phyloP scores from a whole-genome alignment of 2,113 vertebrate genomes.

The Cyprinodon brontotheroides region DNA sequence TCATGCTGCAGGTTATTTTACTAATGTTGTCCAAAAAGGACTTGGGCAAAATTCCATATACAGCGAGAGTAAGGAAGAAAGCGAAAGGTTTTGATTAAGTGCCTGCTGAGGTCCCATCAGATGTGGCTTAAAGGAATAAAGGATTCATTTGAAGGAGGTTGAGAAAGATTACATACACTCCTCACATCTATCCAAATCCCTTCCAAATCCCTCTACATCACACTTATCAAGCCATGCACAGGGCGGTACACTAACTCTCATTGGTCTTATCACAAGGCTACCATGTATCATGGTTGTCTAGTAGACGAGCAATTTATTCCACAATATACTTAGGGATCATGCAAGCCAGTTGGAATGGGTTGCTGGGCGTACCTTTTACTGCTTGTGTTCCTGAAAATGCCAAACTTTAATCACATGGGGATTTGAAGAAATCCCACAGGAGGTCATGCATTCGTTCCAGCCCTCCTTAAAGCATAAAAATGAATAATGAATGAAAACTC shows the following conservation, averaged over 20 bases:
- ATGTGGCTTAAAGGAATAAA: conserved; percentile 80
- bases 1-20: conserved; percentile 36
- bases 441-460: conserved; percentile 9
- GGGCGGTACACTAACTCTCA: conserved; percentile 65
- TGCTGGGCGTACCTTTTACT: conserved; percentile 17
- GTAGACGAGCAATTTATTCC: conserved; percentile 57
- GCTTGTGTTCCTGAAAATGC: conserved; percentile 32
- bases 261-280: conserved; percentile 69
- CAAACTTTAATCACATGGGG: conserved; percentile 28
- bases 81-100: conserved; percentile 73
- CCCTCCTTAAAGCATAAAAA: conserved; percentile 3
- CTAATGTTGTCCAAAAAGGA: conserved; percentile 20
- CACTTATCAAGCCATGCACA: conserved; percentile 78
- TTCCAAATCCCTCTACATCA: conserved; percentile 80
- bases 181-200: conserved; percentile 80
- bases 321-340: conserved; percentile 41
- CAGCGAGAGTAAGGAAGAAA: conserved; percentile 50
- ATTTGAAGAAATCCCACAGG: conserved; percentile 29
- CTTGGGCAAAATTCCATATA: conserved; percentile 42
- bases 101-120: conserved; percentile 74
- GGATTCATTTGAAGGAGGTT: conserved; percentile 78
- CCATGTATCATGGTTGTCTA: conserved; percentile 60
- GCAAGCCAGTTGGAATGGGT: conserved; percentile 19
- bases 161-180: conserved; percentile 79
- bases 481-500: not conserved